Evolutionary conservation across 2,888 invertebrate species (phyloP).

Genomic region (Neoitamus cyanurus): DNA sequence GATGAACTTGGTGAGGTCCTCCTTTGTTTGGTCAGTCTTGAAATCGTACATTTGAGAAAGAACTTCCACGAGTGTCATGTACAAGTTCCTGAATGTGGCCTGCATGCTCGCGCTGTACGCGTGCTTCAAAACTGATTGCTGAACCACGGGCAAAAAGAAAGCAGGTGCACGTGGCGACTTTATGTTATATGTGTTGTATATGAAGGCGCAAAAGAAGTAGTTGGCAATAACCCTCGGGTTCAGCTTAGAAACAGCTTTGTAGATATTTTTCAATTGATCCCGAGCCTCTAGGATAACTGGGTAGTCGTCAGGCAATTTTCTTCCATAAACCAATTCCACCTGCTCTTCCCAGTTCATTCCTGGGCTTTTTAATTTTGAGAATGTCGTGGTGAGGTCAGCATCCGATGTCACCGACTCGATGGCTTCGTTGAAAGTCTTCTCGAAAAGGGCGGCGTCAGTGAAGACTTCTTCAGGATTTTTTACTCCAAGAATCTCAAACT

Average conservation of each 20-base stretch:
- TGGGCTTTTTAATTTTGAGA: background rate
- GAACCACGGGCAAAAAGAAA: background rate
- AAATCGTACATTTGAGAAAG: background rate
- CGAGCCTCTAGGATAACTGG: background rate
- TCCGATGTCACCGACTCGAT: background rate
- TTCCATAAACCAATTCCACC: background rate
- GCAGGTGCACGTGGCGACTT: background rate
- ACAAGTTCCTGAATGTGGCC: background rate
- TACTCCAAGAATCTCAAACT: background rate
- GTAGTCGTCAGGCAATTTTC: background rate
- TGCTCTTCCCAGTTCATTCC: background rate
- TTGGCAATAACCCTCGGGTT: background rate
- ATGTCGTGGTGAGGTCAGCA: background rate
- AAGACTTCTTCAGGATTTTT: background rate
- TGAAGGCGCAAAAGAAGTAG: background rate
- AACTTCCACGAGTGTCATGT: background rate
- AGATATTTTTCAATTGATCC: background rate
- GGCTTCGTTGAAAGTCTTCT: background rate
- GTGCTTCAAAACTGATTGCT: background rate
- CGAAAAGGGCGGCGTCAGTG: background rate
- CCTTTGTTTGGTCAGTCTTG: background rate
- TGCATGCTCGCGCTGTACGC: background rate
- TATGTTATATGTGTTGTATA: background rate
- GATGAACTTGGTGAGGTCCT: background rate
- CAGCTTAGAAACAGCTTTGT: background rate